Evolutionary conservation across 2,797 vertebrate genomes (phyloP).

Genomic region (Gambelia wislizenii): DNA sequence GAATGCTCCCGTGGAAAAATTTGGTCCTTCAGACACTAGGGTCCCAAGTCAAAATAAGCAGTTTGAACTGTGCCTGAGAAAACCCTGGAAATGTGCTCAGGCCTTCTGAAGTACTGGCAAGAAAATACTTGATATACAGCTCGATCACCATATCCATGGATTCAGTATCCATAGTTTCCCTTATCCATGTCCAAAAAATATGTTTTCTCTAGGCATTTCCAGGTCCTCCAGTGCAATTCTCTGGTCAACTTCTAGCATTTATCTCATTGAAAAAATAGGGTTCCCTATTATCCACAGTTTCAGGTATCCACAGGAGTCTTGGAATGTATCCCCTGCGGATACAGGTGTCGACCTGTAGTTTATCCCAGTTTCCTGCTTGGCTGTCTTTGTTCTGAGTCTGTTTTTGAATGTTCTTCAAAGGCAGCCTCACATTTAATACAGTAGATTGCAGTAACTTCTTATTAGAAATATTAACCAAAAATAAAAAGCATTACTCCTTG

Average conservation of each 20-base stretch:
- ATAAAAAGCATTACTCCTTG: not conserved
- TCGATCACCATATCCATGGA: too few species aligned
- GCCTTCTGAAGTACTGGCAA: not conserved
- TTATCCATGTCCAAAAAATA: too few species aligned
- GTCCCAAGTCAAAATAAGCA: not conserved
- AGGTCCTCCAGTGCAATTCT: too few species aligned
- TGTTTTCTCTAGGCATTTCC: too few species aligned
- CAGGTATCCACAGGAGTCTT: too few species aligned
- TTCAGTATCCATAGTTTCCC: too few species aligned
- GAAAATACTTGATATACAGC: not conserved
- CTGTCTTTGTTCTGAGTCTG: not conserved
- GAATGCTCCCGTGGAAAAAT: not conserved
- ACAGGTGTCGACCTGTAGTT: too few species aligned
- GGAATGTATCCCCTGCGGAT: too few species aligned
- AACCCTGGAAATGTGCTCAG: not conserved
- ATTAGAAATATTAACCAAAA: not conserved
- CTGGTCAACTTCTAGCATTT: too few species aligned
- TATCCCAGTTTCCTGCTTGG: not conserved
- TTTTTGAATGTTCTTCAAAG: not conserved
- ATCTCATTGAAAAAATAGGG: too few species aligned
- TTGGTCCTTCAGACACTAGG: not conserved
- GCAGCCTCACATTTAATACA: not conserved
- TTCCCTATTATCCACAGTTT: too few species aligned
- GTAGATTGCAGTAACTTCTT: not conserved
- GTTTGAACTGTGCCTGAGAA: not conserved